Evolutionary conservation across 2,888 invertebrate genomes (phyloP).

Genomic region (Arenicola marina): DNA sequence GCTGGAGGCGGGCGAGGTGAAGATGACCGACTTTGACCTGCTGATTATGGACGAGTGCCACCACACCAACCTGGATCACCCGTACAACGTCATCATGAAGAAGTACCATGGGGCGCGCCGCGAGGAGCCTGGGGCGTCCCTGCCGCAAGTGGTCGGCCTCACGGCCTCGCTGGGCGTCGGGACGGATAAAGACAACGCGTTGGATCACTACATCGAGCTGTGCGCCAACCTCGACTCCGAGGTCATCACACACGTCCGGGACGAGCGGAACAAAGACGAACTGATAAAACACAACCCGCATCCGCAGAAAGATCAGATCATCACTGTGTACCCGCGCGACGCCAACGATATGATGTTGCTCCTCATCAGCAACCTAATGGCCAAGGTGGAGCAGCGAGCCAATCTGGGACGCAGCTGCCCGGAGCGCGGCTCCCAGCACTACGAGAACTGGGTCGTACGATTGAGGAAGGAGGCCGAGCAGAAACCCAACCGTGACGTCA

Average conservation of each 20-base stretch:
- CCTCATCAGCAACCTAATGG: conserved; percentile 1
- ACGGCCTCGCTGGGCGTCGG: conserved; percentile 28
- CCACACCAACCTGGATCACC: conserved; percentile 25
- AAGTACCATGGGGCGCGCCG: neutral
- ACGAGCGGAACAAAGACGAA: conserved; percentile 4
- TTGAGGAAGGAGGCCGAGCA: conserved; percentile 3
- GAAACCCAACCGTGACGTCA: neutral
- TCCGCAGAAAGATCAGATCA: conserved; percentile 15
- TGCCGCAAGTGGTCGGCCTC: conserved; percentile 28
- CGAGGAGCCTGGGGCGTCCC: neutral
- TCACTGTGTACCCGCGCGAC: conserved; percentile 4
- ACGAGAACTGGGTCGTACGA: conserved; percentile 10
- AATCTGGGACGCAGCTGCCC: neutral
- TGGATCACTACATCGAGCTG: conserved; percentile 11
- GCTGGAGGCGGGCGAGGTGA: conserved; percentile 11
- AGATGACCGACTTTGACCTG: conserved; percentile 15
- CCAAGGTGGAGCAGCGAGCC: conserved; percentile 2
- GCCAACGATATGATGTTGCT: neutral
- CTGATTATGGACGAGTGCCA: conserved; percentile 30
- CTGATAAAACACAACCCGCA: conserved; percentile 9
- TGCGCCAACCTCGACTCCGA: conserved; percentile 16
- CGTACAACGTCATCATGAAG: conserved; percentile 27
- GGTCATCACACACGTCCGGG: conserved; percentile 6
- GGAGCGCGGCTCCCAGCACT: conserved; percentile 6
- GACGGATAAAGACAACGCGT: neutral